Conservation (phyloP, 2,888 invertebrate species). For the Mantis religiosa region DNA sequence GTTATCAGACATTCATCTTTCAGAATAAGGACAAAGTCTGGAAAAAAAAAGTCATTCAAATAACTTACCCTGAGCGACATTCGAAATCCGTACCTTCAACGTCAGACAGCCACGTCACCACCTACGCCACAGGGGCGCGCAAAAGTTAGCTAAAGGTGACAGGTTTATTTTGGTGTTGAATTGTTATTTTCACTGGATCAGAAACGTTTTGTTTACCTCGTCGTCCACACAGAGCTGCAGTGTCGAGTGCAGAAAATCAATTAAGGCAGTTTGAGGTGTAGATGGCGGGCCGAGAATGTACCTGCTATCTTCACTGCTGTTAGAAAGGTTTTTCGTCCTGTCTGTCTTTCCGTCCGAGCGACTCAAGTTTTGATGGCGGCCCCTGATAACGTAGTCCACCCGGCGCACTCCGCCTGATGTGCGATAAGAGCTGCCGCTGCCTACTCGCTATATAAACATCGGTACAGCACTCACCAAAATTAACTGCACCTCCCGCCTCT, state of each 20-base stretch:
- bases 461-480: neutral
- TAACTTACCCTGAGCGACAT: too few species aligned
- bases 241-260: neutral
- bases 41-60: too few species aligned
- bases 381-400: slow-evolving; percentile 18
- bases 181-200: too few species aligned
- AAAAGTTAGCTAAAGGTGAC: too few species aligned
- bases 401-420: slow-evolving; percentile 17
- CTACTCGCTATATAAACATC: slow-evolving; percentile 10
- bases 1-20: too few species aligned
- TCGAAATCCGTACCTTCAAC: too few species aligned
- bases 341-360: neutral
- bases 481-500: neutral
- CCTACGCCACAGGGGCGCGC: too few species aligned
- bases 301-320: neutral
- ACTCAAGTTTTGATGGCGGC: slow-evolving; percentile 13
- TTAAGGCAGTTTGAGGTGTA: neutral
- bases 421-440: neutral
- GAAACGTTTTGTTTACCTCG: too few species aligned
- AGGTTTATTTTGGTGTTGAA: too few species aligned
- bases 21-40: too few species aligned
- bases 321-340: slow-evolving; percentile 12
- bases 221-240: neutral
- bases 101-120: too few species aligned
- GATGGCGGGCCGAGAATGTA: neutral